Evolutionary conservation across 2,797 vertebrate genomes (phyloP).

Genomic region (Heteromormyrus szaboi): DNA sequence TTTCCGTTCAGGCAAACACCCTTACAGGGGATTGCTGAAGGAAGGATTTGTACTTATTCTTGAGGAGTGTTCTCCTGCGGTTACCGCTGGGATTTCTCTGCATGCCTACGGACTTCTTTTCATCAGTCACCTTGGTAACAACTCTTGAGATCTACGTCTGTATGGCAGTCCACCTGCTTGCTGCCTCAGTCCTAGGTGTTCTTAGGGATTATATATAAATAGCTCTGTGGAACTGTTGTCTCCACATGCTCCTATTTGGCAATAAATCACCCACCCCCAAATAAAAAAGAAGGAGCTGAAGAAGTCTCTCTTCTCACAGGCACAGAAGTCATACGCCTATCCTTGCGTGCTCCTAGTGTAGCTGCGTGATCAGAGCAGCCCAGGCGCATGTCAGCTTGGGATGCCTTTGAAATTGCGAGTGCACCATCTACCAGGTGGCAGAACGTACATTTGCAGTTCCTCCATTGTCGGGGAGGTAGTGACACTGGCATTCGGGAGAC

Average conservation of each 20-base stretch:
- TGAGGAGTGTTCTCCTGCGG: not conserved
- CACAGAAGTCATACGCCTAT: conserved; percentile 12
- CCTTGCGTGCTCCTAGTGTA: not conserved
- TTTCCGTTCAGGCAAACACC: not conserved
- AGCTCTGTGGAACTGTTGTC: conserved; percentile 15
- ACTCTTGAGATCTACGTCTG: conserved; percentile 23
- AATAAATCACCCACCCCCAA: conserved; percentile 19
- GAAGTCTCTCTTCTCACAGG: conserved; percentile 23
- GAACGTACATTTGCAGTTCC: not conserved
- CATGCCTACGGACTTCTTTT: conserved; percentile 1
- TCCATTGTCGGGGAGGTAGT: not conserved
- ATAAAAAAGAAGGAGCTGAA: not conserved
- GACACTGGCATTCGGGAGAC: not conserved
- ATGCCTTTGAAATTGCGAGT: not conserved
- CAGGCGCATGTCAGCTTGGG: not conserved
- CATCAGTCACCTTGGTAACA: conserved; percentile 19
- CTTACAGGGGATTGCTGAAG: not conserved
- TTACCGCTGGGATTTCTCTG: conserved; percentile 3
- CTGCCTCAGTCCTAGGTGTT: not conserved
- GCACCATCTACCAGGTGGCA: not conserved
- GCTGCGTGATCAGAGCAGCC: not conserved
- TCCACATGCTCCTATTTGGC: conserved; percentile 18
- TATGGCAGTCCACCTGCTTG: conserved; percentile 23
- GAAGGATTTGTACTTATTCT: not conserved
- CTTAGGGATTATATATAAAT: conserved; percentile 19